Conservation (phyloP, 2,797 vertebrate genomes). For the Arnoldichthys spilopterus region DNA sequence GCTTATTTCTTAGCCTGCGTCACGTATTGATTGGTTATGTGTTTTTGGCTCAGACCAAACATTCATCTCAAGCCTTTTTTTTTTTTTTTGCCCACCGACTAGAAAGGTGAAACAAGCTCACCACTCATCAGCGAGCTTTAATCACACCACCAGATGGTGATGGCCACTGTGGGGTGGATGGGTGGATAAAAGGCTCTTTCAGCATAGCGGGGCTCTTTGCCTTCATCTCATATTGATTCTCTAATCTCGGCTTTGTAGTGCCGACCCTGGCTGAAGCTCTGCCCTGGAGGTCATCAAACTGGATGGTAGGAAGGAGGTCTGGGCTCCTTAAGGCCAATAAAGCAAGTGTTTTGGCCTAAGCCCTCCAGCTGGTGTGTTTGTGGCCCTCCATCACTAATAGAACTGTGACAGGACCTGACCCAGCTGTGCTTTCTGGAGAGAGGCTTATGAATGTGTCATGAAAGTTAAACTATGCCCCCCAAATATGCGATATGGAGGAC, state of each 20-base stretch:
- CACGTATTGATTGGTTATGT: too few relatives aligned
- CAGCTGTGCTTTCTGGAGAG: slow-evolving; percentile 11
- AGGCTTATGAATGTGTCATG: slow-evolving; percentile 19
- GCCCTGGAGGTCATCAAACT: slow-evolving; percentile 46
- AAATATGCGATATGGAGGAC: not conserved
- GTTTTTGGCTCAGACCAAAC: not conserved
- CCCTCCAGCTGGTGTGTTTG: slow-evolving; percentile 40
- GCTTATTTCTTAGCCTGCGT: too few relatives aligned
- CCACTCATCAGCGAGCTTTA: slow-evolving; percentile 28
- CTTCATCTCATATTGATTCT: slow-evolving; percentile 45
- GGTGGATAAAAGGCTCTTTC: slow-evolving; percentile 43
- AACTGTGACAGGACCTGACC: slow-evolving; percentile 9
- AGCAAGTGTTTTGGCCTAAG: slow-evolving; percentile 28
- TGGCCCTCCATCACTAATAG: slow-evolving; percentile 18
- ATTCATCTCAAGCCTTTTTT: not conserved
- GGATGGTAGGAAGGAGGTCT: slow-evolving; percentile 39
- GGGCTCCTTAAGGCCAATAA: slow-evolving; percentile 40
- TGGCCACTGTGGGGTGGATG: slow-evolving; percentile 30
- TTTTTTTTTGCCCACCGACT: not conserved
- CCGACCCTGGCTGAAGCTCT: slow-evolving; percentile 1
- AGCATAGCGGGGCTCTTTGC: slow-evolving; percentile 9
- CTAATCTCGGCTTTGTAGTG: slow-evolving; percentile 50
- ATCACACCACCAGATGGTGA: slow-evolving; percentile 47
- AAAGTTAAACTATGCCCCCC: slow-evolving; percentile 1
- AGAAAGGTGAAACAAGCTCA: slow-evolving; percentile 5